Conservation (phyloP, 2,888 invertebrate genomes). For the Camptogramma bilineatum region DNA sequence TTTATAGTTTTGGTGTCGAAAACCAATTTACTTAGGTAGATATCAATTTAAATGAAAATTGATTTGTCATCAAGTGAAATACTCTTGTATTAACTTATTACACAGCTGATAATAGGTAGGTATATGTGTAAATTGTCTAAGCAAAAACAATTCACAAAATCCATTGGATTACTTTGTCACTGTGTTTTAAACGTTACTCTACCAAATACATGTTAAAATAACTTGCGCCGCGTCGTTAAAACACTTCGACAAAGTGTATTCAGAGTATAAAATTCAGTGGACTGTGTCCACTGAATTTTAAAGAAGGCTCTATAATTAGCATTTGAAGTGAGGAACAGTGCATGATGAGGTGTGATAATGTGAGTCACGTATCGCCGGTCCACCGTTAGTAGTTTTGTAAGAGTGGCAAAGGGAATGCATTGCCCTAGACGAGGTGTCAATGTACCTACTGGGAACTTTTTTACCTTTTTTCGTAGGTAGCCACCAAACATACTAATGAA, state of each 20-base stretch:
- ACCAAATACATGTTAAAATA: not conserved
- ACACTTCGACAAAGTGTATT: constrained; percentile 23
- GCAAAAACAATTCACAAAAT: no score
- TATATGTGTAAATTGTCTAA: no score
- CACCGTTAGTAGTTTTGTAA: constrained; percentile 79
- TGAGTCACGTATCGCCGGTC: constrained; percentile 57
- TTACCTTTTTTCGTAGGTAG: not conserved
- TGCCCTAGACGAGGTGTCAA: constrained; percentile 72
- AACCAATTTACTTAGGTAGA: no score
- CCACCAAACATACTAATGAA: no score
- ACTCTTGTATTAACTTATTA: no score
- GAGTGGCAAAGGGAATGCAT: constrained; percentile 62
- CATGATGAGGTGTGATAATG: constrained; percentile 37
- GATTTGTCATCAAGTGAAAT: no score
- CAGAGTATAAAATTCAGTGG: no score
- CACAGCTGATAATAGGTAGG: no score
- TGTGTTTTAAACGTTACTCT: no score
- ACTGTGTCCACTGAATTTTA: constrained; percentile 37
- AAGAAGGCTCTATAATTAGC: constrained; percentile 48
- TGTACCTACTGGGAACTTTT: constrained; percentile 45
- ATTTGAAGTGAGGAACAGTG: constrained; percentile 36
- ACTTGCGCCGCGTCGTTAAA: not conserved
- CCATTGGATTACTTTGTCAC: no score
- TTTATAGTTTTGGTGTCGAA: no score
- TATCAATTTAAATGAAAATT: no score